Evolutionary conservation across 2,888 invertebrate species (phyloP).

Genomic region (Lysandra bellargus): DNA sequence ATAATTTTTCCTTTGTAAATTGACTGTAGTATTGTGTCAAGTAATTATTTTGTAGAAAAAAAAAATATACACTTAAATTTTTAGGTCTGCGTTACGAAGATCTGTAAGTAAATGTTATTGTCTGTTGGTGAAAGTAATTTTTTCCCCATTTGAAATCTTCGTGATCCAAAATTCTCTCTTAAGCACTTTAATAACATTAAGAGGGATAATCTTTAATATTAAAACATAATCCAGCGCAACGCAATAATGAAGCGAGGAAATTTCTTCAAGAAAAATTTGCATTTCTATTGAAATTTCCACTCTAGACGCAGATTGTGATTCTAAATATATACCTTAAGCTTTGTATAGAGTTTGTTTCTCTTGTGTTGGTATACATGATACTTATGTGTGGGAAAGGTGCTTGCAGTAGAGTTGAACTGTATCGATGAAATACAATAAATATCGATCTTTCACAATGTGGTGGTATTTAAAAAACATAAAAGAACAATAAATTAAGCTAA

Average conservation of each 20-base stretch:
- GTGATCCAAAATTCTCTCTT: background rate
- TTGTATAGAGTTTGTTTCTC: slow-evolving; percentile 55
- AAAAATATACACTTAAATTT: background rate
- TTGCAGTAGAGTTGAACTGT: slow-evolving; percentile 37
- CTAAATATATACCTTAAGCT: slow-evolving; percentile 70
- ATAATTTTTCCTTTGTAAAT: background rate
- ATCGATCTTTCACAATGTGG: background rate
- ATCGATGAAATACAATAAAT: slow-evolving; percentile 36
- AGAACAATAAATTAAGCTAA: background rate
- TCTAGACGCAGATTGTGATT: slow-evolving; percentile 70
- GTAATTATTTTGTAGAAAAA: background rate
- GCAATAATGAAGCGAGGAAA: slow-evolving; percentile 61
- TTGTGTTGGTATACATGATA: slow-evolving; percentile 45
- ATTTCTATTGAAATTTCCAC: slow-evolving; percentile 79
- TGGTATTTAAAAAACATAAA: background rate
- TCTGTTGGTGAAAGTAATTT: background rate
- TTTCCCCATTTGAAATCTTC: background rate
- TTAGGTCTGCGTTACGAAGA: background rate
- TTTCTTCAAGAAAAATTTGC: slow-evolving; percentile 72
- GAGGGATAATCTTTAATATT: slow-evolving; percentile 27
- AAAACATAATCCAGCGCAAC: slow-evolving; percentile 29
- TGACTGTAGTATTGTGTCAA: background rate
- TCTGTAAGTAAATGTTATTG: background rate
- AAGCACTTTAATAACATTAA: slow-evolving; percentile 13
- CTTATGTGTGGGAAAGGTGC: slow-evolving; percentile 46